A percentile compares a stretch with the other conserved stretches of the same genome.
Conservation (phyloP, 1,140 invertebrate species). For the Leptinotarsa defecta region DNA sequence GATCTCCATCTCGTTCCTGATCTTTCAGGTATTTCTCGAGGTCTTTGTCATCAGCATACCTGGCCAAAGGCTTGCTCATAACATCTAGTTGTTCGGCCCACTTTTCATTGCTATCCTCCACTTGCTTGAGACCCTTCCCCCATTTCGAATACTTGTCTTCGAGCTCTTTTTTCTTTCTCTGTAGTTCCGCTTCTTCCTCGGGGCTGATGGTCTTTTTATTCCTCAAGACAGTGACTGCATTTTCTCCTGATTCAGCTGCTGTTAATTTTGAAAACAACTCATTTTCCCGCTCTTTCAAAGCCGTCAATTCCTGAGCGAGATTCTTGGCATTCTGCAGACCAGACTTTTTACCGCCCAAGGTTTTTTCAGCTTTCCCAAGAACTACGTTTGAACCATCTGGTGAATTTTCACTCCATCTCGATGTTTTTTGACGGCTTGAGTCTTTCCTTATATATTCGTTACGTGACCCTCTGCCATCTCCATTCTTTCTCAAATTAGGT, state of each 20-base stretch:
- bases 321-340: slow-evolving; percentile 82
- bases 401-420: slow-evolving; percentile 30
- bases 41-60: slow-evolving; percentile 85
- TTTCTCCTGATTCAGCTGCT: slow-evolving; percentile 72
- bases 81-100: slow-evolving; percentile 78
- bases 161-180: slow-evolving; percentile 69
- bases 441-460: neutral
- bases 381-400: neutral
- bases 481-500: neutral
- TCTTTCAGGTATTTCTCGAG: slow-evolving; percentile 77
- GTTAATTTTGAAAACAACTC: slow-evolving; percentile 75
- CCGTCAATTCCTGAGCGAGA: slow-evolving; percentile 72
- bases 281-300: slow-evolving; percentile 72
- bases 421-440: slow-evolving; percentile 22
- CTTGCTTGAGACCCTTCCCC: slow-evolving; percentile 87
- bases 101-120: slow-evolving; percentile 70
- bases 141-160: slow-evolving; percentile 83
- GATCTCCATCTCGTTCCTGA: slow-evolving; percentile 84
- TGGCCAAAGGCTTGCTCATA: slow-evolving; percentile 86
- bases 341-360: slow-evolving; percentile 78
- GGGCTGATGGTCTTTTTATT: slow-evolving; percentile 64
- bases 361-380: slow-evolving; percentile 56
- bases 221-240: slow-evolving; percentile 72
- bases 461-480: neutral
- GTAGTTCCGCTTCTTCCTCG: slow-evolving; percentile 68